phyloP scores from a whole-genome alignment of 2,888 invertebrate species.

The Caenorhabditis angaria region DNA sequence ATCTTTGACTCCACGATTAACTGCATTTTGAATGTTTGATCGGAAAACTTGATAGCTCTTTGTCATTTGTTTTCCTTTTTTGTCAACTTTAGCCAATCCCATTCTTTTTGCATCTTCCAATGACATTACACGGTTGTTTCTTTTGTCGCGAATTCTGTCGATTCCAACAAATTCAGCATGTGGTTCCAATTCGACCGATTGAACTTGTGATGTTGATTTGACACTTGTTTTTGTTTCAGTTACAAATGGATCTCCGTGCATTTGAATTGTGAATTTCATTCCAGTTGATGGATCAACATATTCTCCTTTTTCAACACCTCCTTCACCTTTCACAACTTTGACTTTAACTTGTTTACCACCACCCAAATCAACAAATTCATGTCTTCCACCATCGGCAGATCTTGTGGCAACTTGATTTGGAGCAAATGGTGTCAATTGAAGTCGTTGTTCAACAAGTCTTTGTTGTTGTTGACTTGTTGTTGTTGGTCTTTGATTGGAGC shows the following conservation, averaged over 20 bases:
- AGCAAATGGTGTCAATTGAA: conserved; percentile 69
- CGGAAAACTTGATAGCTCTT: conserved; percentile 71
- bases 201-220: conserved; percentile 71
- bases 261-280: conserved; percentile 72
- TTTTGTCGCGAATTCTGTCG: conserved; percentile 69
- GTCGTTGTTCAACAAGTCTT: conserved; percentile 65
- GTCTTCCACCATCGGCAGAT: conserved; percentile 48
- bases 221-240: conserved; percentile 73
- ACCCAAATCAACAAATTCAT: conserved; percentile 71
- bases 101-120: conserved; percentile 72
- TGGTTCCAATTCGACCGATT: conserved; percentile 71
- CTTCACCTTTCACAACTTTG: conserved; percentile 70
- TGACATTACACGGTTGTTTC: conserved; percentile 68
- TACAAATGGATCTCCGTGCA: conserved; percentile 72
- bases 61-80: conserved; percentile 72
- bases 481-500: conserved; percentile 31
- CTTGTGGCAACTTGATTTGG: conserved; percentile 24
- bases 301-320: conserved; percentile 72
- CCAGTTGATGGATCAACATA: conserved; percentile 71
- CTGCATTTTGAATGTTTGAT: conserved; percentile 76
- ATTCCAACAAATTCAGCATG: conserved; percentile 73
- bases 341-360: conserved; percentile 72
- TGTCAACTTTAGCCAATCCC: conserved; percentile 72
- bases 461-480: conserved; percentile 33
- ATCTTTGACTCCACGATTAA: conserved; percentile 80